phyloP scores from a whole-genome alignment of 2,888 invertebrate species.

The Lasioglossum malachurum region DNA sequence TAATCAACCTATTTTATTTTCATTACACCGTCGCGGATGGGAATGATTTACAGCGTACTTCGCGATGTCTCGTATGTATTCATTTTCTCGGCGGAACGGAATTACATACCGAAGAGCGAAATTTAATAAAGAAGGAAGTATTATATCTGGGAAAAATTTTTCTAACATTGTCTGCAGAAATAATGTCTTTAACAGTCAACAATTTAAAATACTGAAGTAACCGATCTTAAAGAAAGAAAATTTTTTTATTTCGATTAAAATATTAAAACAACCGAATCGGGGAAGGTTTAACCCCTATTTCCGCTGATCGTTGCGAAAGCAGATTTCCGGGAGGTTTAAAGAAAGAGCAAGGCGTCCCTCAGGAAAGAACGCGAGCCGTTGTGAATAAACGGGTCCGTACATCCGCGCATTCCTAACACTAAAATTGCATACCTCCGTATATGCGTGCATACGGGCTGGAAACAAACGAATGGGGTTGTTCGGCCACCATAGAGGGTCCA shows the following conservation, averaged over 20 bases:
- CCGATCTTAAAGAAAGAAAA: neutral
- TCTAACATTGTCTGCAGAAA: neutral
- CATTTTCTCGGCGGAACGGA: too few relatives aligned
- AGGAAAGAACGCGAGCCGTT: constrained; percentile 25
- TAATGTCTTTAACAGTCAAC: neutral
- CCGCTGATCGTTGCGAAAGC: neutral
- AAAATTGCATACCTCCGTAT: constrained; percentile 75
- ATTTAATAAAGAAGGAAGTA: neutral
- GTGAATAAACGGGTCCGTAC: constrained; percentile 54
- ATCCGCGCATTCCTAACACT: constrained; percentile 72
- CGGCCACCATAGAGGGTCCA: constrained; percentile 62
- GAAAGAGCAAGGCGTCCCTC: constrained; percentile 14
- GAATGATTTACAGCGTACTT: neutral
- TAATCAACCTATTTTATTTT: neutral
- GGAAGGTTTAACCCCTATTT: neutral
- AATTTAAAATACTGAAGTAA: neutral
- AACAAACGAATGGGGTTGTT: constrained; percentile 77
- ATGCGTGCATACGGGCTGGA: constrained; percentile 67
- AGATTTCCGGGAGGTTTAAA: neutral
- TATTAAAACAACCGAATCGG: neutral
- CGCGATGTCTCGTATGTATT: neutral
- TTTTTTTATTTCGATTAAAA: neutral
- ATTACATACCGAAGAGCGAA: too few relatives aligned
- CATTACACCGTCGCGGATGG: neutral
- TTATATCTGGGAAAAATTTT: neutral